Evolutionary conservation across 2,113 vertebrate species (phyloP).

Genomic region (Lophura nycthemera): DNA sequence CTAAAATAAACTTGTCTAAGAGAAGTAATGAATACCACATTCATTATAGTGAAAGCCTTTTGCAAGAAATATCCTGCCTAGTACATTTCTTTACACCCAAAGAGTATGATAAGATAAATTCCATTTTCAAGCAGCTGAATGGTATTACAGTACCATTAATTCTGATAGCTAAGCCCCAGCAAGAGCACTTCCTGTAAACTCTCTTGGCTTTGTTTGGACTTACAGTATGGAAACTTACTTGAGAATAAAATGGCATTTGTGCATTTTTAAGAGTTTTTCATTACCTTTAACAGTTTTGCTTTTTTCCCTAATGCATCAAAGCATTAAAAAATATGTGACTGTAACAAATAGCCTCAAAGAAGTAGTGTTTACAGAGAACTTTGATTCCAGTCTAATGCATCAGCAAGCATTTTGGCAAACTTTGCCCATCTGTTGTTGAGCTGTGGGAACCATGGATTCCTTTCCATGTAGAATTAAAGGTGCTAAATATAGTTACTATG

Average conservation of each 20-base stretch:
- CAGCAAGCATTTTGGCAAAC: conserved; percentile 42
- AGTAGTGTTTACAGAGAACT: neutral
- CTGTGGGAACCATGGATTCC: neutral
- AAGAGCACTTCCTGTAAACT: conserved; percentile 7
- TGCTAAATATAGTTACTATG: neutral
- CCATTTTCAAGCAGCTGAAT: conserved; percentile 19
- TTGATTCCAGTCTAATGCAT: conserved; percentile 24
- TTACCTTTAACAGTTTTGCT: neutral
- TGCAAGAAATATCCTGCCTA: neutral
- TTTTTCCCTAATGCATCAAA: conserved; percentile 1
- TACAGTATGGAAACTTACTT: neutral
- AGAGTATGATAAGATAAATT: conserved; percentile 24
- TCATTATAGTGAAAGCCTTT: conserved; percentile 14
- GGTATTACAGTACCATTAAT: neutral
- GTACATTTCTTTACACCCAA: conserved; percentile 27
- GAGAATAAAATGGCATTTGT: conserved; percentile 14
- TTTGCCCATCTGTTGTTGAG: conserved; percentile 1
- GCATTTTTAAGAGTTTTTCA: conserved; percentile 39
- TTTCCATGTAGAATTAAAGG: neutral
- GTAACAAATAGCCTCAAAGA: neutral
- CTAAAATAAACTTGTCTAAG: conserved; percentile 46
- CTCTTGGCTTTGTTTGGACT: neutral
- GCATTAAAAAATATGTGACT: neutral
- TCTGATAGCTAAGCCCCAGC: neutral
- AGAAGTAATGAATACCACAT: conserved; percentile 46